phyloP scores from a whole-genome alignment of 2,113 vertebrate genomes.

The Cyphomyrus plagiostoma region DNA sequence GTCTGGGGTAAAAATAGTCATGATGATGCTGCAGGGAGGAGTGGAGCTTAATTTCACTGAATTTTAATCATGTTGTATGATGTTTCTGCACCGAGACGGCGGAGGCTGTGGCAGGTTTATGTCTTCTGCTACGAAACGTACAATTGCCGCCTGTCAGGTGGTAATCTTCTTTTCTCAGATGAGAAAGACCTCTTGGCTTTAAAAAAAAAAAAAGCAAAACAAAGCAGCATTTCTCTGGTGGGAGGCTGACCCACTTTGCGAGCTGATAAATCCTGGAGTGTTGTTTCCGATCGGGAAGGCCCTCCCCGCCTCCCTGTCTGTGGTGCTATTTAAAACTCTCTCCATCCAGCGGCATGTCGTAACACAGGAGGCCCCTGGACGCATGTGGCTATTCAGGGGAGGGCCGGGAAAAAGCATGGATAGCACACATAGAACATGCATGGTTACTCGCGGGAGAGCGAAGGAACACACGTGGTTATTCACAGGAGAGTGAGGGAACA shows the following conservation, averaged over 20 bases:
- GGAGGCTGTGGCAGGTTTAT: constrained; percentile 6
- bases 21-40: constrained; percentile 6
- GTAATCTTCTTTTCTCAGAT: constrained; percentile 10
- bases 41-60: neutral
- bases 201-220: neutral
- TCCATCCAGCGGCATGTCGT: neutral
- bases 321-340: neutral
- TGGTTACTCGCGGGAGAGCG: neutral
- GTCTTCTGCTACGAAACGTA: constrained; percentile 9
- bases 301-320: neutral
- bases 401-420: neutral
- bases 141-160: constrained; percentile 11
- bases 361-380: neutral
- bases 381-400: neutral
- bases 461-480: neutral
- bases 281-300: neutral
- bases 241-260: constrained; percentile 10
- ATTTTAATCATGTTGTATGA: constrained; percentile 16
- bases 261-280: neutral
- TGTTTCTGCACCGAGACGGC: neutral
- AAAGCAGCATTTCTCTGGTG: neutral
- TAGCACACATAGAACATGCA: neutral
- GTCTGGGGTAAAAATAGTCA: neutral
- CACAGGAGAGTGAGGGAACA: neutral
- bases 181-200: constrained; percentile 11